Base-by-base conservation (phyloP, 2,888 invertebrate genomes). In the Odontomyia ornata region DNA sequence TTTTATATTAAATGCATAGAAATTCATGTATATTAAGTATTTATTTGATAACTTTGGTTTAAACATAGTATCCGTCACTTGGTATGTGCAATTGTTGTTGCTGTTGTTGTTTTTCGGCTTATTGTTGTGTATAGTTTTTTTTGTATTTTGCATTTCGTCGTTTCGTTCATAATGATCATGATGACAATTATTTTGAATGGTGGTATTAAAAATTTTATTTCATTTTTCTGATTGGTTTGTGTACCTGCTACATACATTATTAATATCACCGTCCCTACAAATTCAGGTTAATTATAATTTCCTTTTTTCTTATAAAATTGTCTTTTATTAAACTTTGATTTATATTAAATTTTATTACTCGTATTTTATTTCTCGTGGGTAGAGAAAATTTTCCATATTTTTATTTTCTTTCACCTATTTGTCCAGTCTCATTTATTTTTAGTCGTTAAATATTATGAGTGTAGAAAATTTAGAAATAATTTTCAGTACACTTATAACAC, bases 361-460 rank as follows among this genome's bases (percentile, higher is more conserved):
- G 18, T 52, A 52, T 18, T 13, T 43, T 15, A 52, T 18, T 52
- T 4, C 15, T 18, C 3, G 4, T 52, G 52, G 18, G 13, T n/a
- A 4, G 52, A 52, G 52, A 9, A 52, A 52, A 52, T 52, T 52
- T 52, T 52, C 13, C 36, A 36, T 52, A 52, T 52, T 60, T 46
- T 15, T 28, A 25, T 64, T 27, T 47, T 23, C 43, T 46, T 75
- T 75, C 60, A 64, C 28, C 75, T 75, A 75, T 47, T 23, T 64
- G 64, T 46, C 75, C 75, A 75, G 75, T 75, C 75, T 75, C 75
- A 75, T 75, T 62, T 46, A 18, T 64, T 75, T n/a, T 56, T 56
- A 73, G 1, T 21, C 52, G 46, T 62, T 21, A 69, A 46, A 46
- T 25, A 3, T 47, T 7, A 69, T 46, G 15, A 47, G 28, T 36